A percentile compares a stretch with the other conserved stretches of the same genome.
phyloP scores from a whole-genome alignment of 2,888 invertebrate genomes.

The Ochropleura leucogaster region DNA sequence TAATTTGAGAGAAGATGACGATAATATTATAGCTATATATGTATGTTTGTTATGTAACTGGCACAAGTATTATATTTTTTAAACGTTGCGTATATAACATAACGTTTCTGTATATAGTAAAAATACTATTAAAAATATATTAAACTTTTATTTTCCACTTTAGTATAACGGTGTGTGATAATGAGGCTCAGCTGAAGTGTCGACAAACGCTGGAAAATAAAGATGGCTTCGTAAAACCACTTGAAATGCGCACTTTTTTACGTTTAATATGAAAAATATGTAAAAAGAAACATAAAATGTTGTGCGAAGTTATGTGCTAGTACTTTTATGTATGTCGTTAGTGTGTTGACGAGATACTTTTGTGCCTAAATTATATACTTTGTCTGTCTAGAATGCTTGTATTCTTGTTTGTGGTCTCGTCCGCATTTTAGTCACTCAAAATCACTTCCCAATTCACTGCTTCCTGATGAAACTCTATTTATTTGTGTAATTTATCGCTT shows the following conservation, averaged over 20 bases:
- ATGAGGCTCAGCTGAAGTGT: slow-evolving; percentile 48
- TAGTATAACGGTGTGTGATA: slow-evolving; percentile 44
- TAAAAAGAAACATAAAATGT: slow-evolving; percentile 49
- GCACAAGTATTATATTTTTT: no score
- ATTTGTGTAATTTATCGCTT: slow-evolving; percentile 12
- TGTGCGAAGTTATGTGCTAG: slow-evolving; percentile 41
- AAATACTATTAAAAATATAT: slow-evolving; percentile 33
- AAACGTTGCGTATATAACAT: no score
- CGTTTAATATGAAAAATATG: slow-evolving; percentile 52
- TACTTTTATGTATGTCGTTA: slow-evolving; percentile 41
- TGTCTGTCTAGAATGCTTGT: background rate
- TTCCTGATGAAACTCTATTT: slow-evolving; percentile 15
- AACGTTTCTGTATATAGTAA: background rate
- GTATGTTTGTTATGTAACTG: background rate
- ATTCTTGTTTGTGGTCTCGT: background rate
- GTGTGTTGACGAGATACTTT: slow-evolving; percentile 4
- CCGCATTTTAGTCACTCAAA: background rate
- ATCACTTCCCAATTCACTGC: background rate
- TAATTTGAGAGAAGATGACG: background rate
- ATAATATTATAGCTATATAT: background rate
- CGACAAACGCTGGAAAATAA: slow-evolving; percentile 23
- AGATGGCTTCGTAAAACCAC: slow-evolving; percentile 26
- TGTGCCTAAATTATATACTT: slow-evolving; percentile 2
- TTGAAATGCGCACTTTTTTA: slow-evolving; percentile 41
- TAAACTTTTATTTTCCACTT: slow-evolving; percentile 27